Evolutionary conservation across 1,140 invertebrate species (phyloP), one percentile per base, ranked within the genome.

Genomic region (Anastrepha obliqua): DNA sequence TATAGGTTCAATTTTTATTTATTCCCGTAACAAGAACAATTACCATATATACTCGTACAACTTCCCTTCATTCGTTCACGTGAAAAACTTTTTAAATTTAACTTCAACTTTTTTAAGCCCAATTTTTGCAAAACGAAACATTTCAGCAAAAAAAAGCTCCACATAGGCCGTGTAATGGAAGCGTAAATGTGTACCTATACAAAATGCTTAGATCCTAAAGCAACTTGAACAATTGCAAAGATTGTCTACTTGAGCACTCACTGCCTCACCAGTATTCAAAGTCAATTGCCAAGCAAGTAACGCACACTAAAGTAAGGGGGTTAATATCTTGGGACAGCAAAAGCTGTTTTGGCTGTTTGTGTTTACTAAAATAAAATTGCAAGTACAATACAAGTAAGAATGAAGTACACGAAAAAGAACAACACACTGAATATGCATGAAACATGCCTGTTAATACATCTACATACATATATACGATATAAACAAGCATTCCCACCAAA

Each of bases 11-110:
- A 29, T 29, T 29, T 29, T 29, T 29, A 29, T 29, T 29, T 29
- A 6, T 64, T 64, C 62, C n/a, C 9, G n/a, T 20, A 1, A 64
- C 29, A 11, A 13, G 29, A 11, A 39, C 29, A 67, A 67, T 67
- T 67, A 13, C 8, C 7, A 11, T 4, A 67, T 67, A 67, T 67
- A n/a, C n/a, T n/a, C n/a, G n/a, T n/a, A 29, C 11, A 13, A 67
- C 11, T 67, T 15, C n/a, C 4, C 6, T 13, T 3, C 29, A 20
- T 42, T n/a, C 6, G 62, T 8, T 29, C 62, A 64, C 62, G 20
- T 20, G 20, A 29, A 29, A 85, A 85, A 85, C 78, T 85, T 85
- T 85, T 85, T 44, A 85, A 85, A 85, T 85, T 85, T 55, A 85
- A 85, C 78, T 85, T 85, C 13, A 17, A 20, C 78, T 9, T 3